Evolutionary conservation across 2,113 vertebrate genomes (phyloP).

Genomic region (Hyla sarda): DNA sequence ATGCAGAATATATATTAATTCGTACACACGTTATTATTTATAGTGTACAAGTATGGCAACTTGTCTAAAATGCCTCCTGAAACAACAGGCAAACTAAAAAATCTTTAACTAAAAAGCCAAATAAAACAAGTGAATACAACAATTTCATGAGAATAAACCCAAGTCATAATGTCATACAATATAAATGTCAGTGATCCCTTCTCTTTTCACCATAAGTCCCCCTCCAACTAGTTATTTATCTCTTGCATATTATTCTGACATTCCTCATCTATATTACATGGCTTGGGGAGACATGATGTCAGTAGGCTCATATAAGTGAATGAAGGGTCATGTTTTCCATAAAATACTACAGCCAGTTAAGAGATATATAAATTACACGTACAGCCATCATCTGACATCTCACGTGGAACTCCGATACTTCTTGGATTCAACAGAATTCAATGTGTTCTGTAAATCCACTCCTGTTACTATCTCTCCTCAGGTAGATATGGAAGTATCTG

Average conservation of each 20-base stretch:
- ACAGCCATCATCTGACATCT: not conserved
- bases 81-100: too few relatives aligned
- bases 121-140: too few relatives aligned
- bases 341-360: not conserved
- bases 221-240: not conserved
- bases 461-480: not conserved
- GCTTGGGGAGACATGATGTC: not conserved
- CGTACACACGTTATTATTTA: too few relatives aligned
- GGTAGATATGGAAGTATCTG: not conserved
- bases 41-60: too few relatives aligned
- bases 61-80: too few relatives aligned
- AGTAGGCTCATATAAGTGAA: not conserved
- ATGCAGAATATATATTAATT: too few relatives aligned
- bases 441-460: not conserved
- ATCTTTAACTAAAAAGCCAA: too few relatives aligned
- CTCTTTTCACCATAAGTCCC: not conserved
- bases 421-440: not conserved
- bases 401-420: not conserved
- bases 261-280: not conserved
- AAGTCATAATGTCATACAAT: not conserved
- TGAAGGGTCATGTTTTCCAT: not conserved
- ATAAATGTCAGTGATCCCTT: not conserved
- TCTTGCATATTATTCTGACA: conserved; percentile 13
- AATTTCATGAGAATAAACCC: too few relatives aligned
- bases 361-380: not conserved